Base-by-base conservation (phyloP, 2,797 vertebrate species). In the Aselliscus stoliczkanus region DNA sequence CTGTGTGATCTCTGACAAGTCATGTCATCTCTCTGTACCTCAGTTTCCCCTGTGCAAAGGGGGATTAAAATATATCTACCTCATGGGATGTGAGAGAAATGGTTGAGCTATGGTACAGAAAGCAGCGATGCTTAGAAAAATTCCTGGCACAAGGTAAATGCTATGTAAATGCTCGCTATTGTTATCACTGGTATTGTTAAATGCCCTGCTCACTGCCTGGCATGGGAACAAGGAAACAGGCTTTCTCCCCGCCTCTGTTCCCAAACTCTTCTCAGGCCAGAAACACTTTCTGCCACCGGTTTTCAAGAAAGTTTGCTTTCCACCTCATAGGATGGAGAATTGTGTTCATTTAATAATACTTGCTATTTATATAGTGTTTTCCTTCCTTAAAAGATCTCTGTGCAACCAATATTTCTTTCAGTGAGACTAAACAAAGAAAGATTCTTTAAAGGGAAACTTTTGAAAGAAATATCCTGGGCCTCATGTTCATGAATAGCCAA, bases 301-400 rank as follows among this genome's bases (percentile, higher is more conserved):
- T 83, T 95, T 90, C 79, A 77, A 83, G 73, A 92, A 86, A 92
- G 27, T 50, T 86, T 90, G 21, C 80, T 97, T 94, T 95, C 37
- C 83, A 47, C 90, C 82, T 97, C 25, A 1, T 70, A 17, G 67
- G 77, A 47, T 86, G 52, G 54, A 95, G 80, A 92, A 95, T 62
- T 87, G 25, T 37, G 58, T 67, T 95, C 76, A 90, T 92, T 93
- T 92, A 92, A 84, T 92, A 92, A 84, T 83, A 72, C 54, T 80
- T 90, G 34, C 88, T 80, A 88, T 94, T 95, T 92, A 86, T 50
- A 73, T 47, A 54, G 50, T 54, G 62, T 79, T 90, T 83, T 94
- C 93, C 56, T 93, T 94, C 69, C 85, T 92, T 76, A 86, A 97
- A 97, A 83, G 69, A 95, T 29, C 37, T 96, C 52, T 86, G 34